phyloP scores from a whole-genome alignment of 2,113 vertebrate species.

The Esox niger region DNA sequence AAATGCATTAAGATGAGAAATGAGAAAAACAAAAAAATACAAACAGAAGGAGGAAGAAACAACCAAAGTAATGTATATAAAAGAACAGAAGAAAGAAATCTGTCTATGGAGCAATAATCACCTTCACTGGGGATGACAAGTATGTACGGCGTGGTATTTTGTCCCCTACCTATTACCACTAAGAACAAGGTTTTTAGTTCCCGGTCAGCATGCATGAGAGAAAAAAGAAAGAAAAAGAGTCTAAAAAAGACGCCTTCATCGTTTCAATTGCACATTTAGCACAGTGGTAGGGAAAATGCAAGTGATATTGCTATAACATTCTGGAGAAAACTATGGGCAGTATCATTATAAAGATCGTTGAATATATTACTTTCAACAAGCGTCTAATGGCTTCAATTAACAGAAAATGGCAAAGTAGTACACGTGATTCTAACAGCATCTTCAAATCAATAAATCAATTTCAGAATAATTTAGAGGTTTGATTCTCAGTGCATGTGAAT shows the following conservation, averaged over 20 bases:
- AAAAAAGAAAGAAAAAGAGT: constrained; percentile 60
- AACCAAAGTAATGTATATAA: constrained; percentile 53
- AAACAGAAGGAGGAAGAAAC: constrained; percentile 15
- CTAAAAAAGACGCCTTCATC: constrained; percentile 67
- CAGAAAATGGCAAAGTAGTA: neutral
- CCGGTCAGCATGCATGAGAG: constrained; percentile 90
- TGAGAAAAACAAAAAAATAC: constrained; percentile 17
- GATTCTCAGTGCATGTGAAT: constrained; percentile 8
- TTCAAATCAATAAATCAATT: neutral
- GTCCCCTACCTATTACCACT: constrained; percentile 95
- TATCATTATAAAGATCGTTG: constrained; percentile 3
- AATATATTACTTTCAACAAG: constrained; percentile 3
- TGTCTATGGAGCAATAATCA: constrained; percentile 86
- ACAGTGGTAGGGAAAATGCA: constrained; percentile 30
- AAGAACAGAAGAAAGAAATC: constrained; percentile 66
- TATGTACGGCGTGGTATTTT: constrained; percentile 89
- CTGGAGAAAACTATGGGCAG: neutral
- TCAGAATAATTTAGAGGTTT: neutral
- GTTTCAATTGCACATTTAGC: constrained; percentile 66
- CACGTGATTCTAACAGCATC: neutral
- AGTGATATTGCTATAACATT: constrained; percentile 46
- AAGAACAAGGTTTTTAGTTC: constrained; percentile 89
- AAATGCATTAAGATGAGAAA: constrained; percentile 57
- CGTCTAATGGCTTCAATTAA: neutral
- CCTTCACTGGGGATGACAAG: constrained; percentile 95